A percentile compares a stretch with the other conserved stretches of the same genome.
phyloP scores from a whole-genome alignment of 2,797 vertebrate genomes.

The Oryzias dopingdopingensis region DNA sequence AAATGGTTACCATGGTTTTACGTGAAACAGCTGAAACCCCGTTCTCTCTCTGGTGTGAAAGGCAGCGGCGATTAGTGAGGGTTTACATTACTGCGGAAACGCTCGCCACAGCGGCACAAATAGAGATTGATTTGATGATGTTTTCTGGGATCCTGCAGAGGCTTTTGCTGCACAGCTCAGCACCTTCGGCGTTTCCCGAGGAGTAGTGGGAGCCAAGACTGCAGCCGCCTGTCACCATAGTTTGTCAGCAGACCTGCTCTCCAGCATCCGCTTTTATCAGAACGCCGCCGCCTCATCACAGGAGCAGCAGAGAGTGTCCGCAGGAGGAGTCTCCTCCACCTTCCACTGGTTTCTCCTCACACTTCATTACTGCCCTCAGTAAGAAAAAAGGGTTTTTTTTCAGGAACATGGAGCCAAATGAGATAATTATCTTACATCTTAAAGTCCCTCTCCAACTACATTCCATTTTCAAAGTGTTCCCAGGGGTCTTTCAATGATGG shows the following conservation, averaged over 20 bases:
- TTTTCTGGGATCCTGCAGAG: constrained; percentile 41
- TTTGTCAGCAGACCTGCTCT: constrained; percentile 52
- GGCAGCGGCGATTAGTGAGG: neutral
- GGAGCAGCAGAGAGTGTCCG: no score
- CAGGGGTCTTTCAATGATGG: no score
- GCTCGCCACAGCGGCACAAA: constrained; percentile 17
- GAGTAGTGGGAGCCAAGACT: constrained; percentile 48
- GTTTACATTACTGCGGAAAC: neutral
- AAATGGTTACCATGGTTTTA: no score
- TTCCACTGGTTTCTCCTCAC: constrained; percentile 12
- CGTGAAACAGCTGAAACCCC: neutral
- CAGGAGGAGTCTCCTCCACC: constrained; percentile 26
- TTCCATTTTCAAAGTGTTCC: no score
- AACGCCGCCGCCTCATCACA: neutral
- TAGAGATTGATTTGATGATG: constrained; percentile 42
- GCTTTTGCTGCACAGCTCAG: constrained; percentile 52
- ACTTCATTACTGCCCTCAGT: neutral
- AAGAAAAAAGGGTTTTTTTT: no score
- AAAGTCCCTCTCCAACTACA: no score
- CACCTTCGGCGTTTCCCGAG: constrained; percentile 36
- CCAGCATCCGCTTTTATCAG: constrained; percentile 67
- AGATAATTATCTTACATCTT: constrained; percentile 10
- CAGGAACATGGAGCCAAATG: neutral
- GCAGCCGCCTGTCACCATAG: constrained; percentile 50
- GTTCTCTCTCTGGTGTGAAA: neutral